phyloP scores from a whole-genome alignment of 1,140 invertebrate species.

The Heliconius nattereri region DNA sequence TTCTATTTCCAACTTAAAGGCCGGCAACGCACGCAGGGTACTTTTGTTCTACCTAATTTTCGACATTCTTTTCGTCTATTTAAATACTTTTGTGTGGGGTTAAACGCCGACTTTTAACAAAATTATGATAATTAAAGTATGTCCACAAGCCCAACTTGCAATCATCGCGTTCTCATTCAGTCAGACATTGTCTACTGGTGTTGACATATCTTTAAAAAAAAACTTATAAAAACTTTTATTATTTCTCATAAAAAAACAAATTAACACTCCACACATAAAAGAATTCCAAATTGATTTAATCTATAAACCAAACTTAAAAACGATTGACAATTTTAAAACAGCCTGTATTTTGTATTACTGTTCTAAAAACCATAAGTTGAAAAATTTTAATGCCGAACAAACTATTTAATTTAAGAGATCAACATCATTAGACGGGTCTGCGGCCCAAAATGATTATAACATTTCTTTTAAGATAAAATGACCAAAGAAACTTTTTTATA shows the following conservation, averaged over 20 bases:
- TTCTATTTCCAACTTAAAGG: too few species aligned
- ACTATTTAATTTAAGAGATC: constrained; percentile 21
- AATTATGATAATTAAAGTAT: too few species aligned
- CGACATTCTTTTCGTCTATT: too few species aligned
- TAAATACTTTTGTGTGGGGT: too few species aligned
- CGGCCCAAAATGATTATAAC: neutral
- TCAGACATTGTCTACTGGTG: too few species aligned
- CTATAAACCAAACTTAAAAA: neutral
- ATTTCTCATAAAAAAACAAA: neutral
- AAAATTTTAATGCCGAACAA: constrained; percentile 1
- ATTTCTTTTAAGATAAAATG: constrained; percentile 18
- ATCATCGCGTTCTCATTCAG: too few species aligned
- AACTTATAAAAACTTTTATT: neutral
- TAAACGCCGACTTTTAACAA: too few species aligned
- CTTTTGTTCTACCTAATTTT: too few species aligned
- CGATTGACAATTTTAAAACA: neutral
- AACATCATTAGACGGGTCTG: constrained; percentile 20
- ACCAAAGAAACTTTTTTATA: constrained; percentile 17
- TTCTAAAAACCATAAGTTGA: constrained; percentile 18
- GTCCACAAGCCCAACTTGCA: too few species aligned
- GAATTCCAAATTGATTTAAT: neutral
- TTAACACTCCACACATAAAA: neutral
- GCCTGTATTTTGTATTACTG: neutral
- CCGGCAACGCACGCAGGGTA: too few species aligned
- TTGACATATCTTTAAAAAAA: too few species aligned